Percentiles rank a stretch among this genome's conserved stretches.
phyloP scores from a whole-genome alignment of 1,140 invertebrate genomes.

The Druon quercuslanigerum region DNA sequence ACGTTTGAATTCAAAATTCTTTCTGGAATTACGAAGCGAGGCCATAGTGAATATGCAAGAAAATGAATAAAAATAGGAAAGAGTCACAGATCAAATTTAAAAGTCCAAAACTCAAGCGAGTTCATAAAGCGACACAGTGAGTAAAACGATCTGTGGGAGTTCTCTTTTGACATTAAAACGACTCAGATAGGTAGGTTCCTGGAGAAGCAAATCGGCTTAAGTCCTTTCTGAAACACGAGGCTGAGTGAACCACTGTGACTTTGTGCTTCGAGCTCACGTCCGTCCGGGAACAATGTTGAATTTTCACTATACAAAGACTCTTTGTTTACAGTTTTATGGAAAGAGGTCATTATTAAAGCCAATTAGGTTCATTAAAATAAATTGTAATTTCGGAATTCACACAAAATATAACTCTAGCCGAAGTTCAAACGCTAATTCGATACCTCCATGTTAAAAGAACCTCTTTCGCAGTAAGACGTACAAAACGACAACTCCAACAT shows the following conservation, averaged over 20 bases:
- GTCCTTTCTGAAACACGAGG: background rate
- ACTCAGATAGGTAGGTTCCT: conserved; percentile 12
- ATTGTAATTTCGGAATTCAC: too few species aligned
- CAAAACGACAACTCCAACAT: too few species aligned
- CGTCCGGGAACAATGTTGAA: background rate
- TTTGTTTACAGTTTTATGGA: background rate
- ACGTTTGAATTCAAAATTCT: background rate
- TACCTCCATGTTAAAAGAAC: too few species aligned
- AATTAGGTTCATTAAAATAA: conserved; percentile 4
- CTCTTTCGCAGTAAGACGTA: too few species aligned
- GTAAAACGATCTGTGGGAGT: conserved; percentile 9
- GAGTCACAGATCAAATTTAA: conserved; percentile 2
- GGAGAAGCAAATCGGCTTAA: conserved; percentile 14
- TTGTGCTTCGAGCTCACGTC: background rate
- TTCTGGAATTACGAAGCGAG: too few species aligned
- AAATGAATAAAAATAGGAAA: background rate
- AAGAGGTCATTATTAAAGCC: background rate
- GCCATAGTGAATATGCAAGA: background rate
- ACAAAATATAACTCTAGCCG: too few species aligned
- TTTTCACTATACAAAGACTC: conserved; percentile 5
- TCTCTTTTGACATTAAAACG: conserved; percentile 11
- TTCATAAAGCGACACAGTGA: background rate
- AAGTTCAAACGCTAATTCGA: too few species aligned
- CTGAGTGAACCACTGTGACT: background rate
- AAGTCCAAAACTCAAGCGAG: conserved; percentile 1